Percentiles rank a stretch among this genome's conserved stretches.
phyloP scores from a whole-genome alignment of 1,140 invertebrate species.

The Drosophila suzukii region DNA sequence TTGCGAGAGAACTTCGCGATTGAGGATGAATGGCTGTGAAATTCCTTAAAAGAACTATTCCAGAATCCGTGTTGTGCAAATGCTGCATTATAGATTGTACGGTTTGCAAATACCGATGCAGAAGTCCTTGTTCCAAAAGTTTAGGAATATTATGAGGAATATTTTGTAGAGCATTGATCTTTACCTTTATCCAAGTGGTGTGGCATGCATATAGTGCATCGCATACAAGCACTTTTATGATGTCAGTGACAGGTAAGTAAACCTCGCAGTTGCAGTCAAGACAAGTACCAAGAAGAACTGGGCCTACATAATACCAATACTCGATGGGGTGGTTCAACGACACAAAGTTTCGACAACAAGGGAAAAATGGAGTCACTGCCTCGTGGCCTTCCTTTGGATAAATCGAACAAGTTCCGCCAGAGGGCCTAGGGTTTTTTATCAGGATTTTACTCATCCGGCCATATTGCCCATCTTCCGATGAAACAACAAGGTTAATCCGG shows the following conservation, averaged over 20 bases:
- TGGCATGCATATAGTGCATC: constrained; percentile 25
- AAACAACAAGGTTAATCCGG: neutral
- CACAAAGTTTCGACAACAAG: constrained; percentile 36
- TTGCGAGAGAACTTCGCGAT: constrained; percentile 13
- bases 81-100: constrained; percentile 15
- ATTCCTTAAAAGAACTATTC: neutral
- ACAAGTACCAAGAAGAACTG: constrained; percentile 29
- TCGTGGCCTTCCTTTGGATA: constrained; percentile 25
- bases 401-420: constrained; percentile 13
- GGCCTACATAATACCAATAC: constrained; percentile 38
- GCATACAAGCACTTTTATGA: constrained; percentile 36
- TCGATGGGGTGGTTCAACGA: constrained; percentile 6
- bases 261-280: constrained; percentile 19
- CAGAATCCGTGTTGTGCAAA: neutral
- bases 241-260: constrained; percentile 12
- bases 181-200: constrained; percentile 9
- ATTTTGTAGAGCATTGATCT: constrained; percentile 6
- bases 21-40: neutral
- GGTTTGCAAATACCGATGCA: constrained; percentile 2
- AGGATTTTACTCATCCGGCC: neutral
- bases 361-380: constrained; percentile 22
- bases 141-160: constrained; percentile 1
- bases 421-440: neutral
- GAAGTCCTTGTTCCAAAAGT: neutral
- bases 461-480: constrained; percentile 4